Evolutionary conservation across 1,140 invertebrate species (phyloP).

Genomic region (Caenorhabditis latens): DNA sequence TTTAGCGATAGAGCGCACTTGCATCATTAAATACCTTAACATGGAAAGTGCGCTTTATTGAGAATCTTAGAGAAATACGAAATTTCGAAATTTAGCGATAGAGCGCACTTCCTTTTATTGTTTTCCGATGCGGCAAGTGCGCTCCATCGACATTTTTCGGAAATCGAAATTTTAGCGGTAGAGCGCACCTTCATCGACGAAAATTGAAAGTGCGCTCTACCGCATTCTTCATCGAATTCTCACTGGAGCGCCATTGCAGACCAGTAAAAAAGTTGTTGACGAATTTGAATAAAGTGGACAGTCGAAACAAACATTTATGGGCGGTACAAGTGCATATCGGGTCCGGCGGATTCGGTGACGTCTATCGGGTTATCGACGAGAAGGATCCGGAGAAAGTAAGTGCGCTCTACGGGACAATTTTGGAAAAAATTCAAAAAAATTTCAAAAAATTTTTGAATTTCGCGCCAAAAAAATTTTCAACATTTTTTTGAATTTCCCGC

Average conservation of each 20-base stretch:
- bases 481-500: too few relatives aligned
- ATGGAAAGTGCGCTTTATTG: too few relatives aligned
- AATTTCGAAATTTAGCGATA: background rate
- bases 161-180: background rate
- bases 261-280: constrained; percentile 12
- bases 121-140: too few relatives aligned
- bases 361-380: constrained; percentile 1
- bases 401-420: background rate
- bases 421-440: too few relatives aligned
- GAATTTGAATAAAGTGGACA: background rate
- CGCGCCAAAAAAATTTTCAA: too few relatives aligned
- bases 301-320: background rate
- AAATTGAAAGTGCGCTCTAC: background rate
- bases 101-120: background rate
- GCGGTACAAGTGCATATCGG: constrained; percentile 4
- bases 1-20: too few relatives aligned
- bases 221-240: background rate
- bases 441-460: too few relatives aligned
- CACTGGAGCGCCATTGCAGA: background rate
- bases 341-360: constrained; percentile 25
- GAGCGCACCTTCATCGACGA: too few relatives aligned
- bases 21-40: too few relatives aligned
- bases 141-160: too few relatives aligned
- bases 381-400: background rate
- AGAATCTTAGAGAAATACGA: background rate